Evolutionary conservation across 2,888 invertebrate genomes (phyloP).

Genomic region (Dione juno): DNA sequence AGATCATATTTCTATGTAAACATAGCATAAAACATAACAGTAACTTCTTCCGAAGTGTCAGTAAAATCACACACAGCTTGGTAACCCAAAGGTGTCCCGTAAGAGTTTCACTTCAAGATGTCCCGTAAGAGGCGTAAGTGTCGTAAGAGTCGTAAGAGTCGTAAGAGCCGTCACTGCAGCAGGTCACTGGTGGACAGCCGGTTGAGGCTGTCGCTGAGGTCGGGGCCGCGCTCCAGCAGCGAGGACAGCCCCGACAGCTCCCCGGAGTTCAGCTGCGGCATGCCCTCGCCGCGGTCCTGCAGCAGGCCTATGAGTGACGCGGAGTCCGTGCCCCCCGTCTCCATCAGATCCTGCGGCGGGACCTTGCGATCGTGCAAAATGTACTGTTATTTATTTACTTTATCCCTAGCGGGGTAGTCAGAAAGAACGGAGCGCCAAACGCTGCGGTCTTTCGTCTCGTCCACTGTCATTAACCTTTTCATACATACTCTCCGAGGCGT

Average conservation of each 20-base stretch:
- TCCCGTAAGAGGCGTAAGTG: no score
- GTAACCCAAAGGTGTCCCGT: no score
- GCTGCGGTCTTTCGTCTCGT: no score
- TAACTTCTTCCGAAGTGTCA: not conserved
- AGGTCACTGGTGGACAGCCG: slow-evolving; percentile 62
- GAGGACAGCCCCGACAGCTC: slow-evolving; percentile 72
- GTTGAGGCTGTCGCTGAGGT: slow-evolving; percentile 62
- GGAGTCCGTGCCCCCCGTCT: slow-evolving; percentile 47
- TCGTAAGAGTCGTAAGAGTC: no score
- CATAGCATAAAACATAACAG: not conserved
- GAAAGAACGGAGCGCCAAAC: no score
- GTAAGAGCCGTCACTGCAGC: slow-evolving; percentile 34
- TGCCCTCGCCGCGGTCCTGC: slow-evolving; percentile 52
- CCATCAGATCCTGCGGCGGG: slow-evolving; percentile 54
- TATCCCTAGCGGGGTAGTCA: no score
- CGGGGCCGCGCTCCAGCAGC: slow-evolving; percentile 49
- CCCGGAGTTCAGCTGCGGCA: slow-evolving; percentile 73
- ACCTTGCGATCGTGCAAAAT: no score
- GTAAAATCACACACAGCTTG: not conserved
- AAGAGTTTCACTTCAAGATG: no score
- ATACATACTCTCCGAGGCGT: no score
- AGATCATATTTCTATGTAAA: slow-evolving; percentile 28
- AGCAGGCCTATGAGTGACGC: slow-evolving; percentile 60
- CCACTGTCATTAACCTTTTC: no score
- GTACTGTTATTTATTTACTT: no score